These are phyloP conservation scores for Trichomalopsis sarcophagae DNA, from an alignment of 1,140 invertebrate genomes.

Conservation along the genomic window DNA sequence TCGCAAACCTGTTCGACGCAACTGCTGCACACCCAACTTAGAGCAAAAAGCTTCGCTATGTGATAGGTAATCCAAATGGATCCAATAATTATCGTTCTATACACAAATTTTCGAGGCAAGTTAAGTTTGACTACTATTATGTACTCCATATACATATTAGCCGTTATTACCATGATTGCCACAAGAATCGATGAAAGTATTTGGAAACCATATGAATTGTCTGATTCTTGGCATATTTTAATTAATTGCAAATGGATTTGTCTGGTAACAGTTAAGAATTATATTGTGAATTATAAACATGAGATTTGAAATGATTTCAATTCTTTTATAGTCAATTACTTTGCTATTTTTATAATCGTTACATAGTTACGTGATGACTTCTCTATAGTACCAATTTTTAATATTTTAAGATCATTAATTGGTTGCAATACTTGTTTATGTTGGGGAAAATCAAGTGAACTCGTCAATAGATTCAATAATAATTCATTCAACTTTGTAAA, in stretches of 20 bases:
- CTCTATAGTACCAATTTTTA: not conserved
- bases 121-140: not conserved
- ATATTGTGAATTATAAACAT: not conserved
- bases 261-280: slow-evolving; percentile 34
- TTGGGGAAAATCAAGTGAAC: slow-evolving; percentile 31
- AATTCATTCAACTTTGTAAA: not conserved
- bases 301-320: not conserved
- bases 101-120: not conserved
- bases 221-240: slow-evolving; percentile 47
- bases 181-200: slow-evolving; percentile 53
- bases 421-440: slow-evolving; percentile 16
- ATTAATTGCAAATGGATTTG: slow-evolving; percentile 57
- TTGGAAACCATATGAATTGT: slow-evolving; percentile 57
- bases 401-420: not conserved
- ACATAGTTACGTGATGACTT: not conserved
- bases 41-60: slow-evolving; percentile 34
- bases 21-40: slow-evolving; percentile 52
- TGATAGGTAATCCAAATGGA: slow-evolving; percentile 39
- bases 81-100: not conserved
- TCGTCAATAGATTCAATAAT: not conserved
- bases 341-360: slow-evolving; percentile 20
- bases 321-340: slow-evolving; percentile 2
- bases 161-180: slow-evolving; percentile 51
- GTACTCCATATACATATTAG: slow-evolving; percentile 53
- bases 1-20: slow-evolving; percentile 50